Conservation (phyloP, 2,888 invertebrate genomes). For the Calephelis perditalis region DNA sequence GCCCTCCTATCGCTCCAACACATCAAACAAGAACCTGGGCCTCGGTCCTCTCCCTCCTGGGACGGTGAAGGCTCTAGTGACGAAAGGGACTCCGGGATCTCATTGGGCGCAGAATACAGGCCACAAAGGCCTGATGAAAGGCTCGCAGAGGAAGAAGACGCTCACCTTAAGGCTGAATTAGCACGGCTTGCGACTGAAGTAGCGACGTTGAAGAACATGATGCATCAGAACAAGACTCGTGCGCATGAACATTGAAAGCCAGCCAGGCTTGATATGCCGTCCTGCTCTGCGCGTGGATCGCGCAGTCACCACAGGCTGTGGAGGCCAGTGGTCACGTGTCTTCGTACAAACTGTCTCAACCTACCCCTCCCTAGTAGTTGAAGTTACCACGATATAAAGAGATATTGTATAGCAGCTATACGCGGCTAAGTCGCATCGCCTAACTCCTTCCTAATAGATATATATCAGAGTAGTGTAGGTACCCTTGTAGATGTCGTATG, state of each 20-base stretch:
- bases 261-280: constrained; percentile 27
- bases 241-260: constrained; percentile 67
- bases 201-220: constrained; percentile 90
- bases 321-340: constrained; percentile 35
- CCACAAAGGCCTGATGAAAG: constrained; percentile 58
- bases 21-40: constrained; percentile 91
- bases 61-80: constrained; percentile 94
- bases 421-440: constrained; percentile 67
- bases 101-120: constrained; percentile 84
- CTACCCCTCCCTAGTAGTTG: constrained; percentile 54
- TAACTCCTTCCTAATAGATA: constrained; percentile 69
- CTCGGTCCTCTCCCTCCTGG: constrained; percentile 89
- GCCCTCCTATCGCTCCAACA: constrained; percentile 89
- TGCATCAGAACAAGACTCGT: constrained; percentile 80
- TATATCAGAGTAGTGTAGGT: constrained; percentile 35
- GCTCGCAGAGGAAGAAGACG: constrained; percentile 79
- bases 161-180: constrained; percentile 90
- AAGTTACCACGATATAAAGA: constrained; percentile 75
- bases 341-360: constrained; percentile 63
- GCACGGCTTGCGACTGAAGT: constrained; percentile 94
- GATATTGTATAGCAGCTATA: constrained; percentile 71
- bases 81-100: constrained; percentile 93
- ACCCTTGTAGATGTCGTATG: constrained; percentile 41
- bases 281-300: constrained; percentile 39
- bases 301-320: constrained; percentile 37